These are phyloP conservation scores for Orchesella cincta DNA, from an alignment of 1,140 invertebrate species.

Conservation along the genomic window DNA sequence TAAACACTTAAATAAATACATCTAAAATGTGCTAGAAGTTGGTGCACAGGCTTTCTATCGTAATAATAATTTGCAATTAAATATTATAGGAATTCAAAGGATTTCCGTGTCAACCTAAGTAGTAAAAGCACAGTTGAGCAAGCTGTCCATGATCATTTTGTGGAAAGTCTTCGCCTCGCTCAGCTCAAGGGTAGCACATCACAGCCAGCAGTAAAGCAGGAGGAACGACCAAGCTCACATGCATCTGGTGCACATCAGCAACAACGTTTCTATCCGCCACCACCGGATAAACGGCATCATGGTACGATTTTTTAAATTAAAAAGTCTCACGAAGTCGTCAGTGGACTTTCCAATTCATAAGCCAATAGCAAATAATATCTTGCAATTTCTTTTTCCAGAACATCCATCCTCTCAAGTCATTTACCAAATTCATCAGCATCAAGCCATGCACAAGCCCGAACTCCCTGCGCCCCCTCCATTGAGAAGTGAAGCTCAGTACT, in stretches of 20 bases:
- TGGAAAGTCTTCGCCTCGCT: slow-evolving; percentile 78
- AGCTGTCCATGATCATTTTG: slow-evolving; percentile 86
- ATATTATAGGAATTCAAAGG: background rate
- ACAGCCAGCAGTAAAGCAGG: slow-evolving; percentile 19
- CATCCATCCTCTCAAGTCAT: background rate
- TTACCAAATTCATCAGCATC: slow-evolving; percentile 21
- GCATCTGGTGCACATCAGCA: background rate
- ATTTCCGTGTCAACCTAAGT: slow-evolving; percentile 61
- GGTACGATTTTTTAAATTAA: slow-evolving; percentile 34
- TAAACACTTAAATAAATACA: too few species aligned
- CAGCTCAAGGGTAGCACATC: slow-evolving; percentile 72
- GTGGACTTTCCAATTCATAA: background rate
- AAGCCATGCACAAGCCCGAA: slow-evolving; percentile 35
- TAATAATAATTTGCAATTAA: background rate
- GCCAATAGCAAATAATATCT: background rate
- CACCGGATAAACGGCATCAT: slow-evolving; percentile 43
- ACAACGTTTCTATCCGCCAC: slow-evolving; percentile 14
- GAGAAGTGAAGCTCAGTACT: slow-evolving; percentile 9
- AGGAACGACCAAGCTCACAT: slow-evolving; percentile 25
- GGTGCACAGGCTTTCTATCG: background rate
- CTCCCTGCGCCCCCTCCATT: slow-evolving; percentile 35
- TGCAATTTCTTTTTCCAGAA: slow-evolving; percentile 16
- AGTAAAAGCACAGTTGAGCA: slow-evolving; percentile 68
- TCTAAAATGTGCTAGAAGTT: too few species aligned
- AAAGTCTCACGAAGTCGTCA: background rate